Evolutionary conservation across 2,888 invertebrate genomes (phyloP), one percentile per base, ranked within the genome.

Genomic region (Baronia brevicornis): DNA sequence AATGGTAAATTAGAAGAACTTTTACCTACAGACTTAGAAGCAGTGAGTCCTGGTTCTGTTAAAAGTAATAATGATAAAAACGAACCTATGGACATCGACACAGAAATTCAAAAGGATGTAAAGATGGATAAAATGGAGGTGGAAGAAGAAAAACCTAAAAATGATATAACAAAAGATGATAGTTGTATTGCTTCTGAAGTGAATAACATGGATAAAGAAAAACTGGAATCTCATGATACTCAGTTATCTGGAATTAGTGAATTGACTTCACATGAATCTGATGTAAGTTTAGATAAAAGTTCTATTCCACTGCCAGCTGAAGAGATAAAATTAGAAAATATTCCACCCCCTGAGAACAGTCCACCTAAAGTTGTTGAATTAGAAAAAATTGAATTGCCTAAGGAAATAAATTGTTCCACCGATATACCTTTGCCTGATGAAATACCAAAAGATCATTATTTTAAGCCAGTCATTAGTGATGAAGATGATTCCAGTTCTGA

Each of bases 31-130:
- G 94, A 94, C 63, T 73, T 94, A 22, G 93, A 94, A 68, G 92
- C 93, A 18, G 90, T 94, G 4, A 93, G 93, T 40, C 93, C 93
- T 0, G 92, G 91, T 38, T 93, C 93, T 0, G 90, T 90, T 33
- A 89, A 88, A 50, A 88, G 86, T 26, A 86, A 86, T 51, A 75
- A 86, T 33, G 78, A 67, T 4, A 68, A 69, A 39, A 43, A 60
- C 33, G 72, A 73, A 22, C 33, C 44, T 2, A 69, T 73, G 62
- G 75, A 75, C 7, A 25, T 50, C n/a, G 39, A 43, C 13, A 28
- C 28, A 27, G n/a, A 36, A 4, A 30, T 13, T 8, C 39, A 27
- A 3, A 17, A 48, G 5, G 58, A 66, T 10, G 43, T 43, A n/a
- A 36, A 14, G 6, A 42, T 41, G 20, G 49, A 51, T 12, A 64